A percentile compares a stretch with the other conserved stretches of the same genome.
These are phyloP conservation scores for Chydorus sphaericus DNA, from an alignment of 2,888 invertebrate genomes.

Conservation along the genomic window DNA sequence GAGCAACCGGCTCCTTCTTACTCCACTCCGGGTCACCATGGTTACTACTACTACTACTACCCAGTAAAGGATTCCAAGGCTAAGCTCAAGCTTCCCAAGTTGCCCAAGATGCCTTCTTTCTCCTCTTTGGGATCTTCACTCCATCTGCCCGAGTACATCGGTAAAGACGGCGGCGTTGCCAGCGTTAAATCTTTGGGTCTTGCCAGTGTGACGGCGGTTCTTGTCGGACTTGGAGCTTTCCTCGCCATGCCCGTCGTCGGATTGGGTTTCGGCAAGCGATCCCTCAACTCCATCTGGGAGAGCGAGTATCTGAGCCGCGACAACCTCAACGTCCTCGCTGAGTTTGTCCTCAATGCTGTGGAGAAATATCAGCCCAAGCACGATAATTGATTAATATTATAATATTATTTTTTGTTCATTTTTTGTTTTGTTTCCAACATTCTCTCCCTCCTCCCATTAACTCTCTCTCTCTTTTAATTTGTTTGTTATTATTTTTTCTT, in stretches of 20 bases:
- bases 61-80: slow-evolving; percentile 15
- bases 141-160: slow-evolving; percentile 6
- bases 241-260: slow-evolving; percentile 12
- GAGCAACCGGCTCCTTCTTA: slow-evolving; percentile 9
- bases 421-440: neutral
- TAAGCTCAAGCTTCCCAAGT: slow-evolving; percentile 13
- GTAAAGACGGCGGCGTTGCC: slow-evolving; percentile 6
- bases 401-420: neutral
- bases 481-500: neutral
- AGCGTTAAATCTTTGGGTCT: slow-evolving; percentile 9
- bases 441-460: neutral
- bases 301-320: slow-evolving; percentile 11
- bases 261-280: slow-evolving; percentile 9
- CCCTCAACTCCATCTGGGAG: slow-evolving; percentile 11
- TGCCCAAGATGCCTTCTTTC: slow-evolving; percentile 12
- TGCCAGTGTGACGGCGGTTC: slow-evolving; percentile 5
- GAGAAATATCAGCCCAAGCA: slow-evolving; percentile 8
- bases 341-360: slow-evolving; percentile 10
- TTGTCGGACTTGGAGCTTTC: slow-evolving; percentile 3
- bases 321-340: slow-evolving; percentile 12
- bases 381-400: neutral
- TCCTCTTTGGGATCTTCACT: no score
- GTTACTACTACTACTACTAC: slow-evolving; percentile 15
- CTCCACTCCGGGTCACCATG: slow-evolving; percentile 12
- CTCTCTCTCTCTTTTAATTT: neutral